Percentiles rank a stretch among this genome's conserved stretches.
Conservation (phyloP, 2,888 invertebrate species). For the Oxystoma pomonae region DNA sequence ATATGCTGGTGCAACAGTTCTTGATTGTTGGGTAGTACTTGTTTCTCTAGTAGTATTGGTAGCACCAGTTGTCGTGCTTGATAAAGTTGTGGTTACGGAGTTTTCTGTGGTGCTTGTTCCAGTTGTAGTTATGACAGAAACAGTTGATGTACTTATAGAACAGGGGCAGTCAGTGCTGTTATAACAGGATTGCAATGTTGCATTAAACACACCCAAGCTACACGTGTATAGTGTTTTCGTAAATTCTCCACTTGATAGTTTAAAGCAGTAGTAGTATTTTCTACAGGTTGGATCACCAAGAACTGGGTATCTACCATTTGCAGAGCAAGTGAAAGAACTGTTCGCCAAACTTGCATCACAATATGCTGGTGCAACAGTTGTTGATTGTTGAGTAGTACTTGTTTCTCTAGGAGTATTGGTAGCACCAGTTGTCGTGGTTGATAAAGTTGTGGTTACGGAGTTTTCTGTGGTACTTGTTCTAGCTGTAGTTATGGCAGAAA, state of each 20-base stretch:
- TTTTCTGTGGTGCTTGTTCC: background rate
- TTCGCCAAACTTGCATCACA: too few species aligned
- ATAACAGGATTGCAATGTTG: background rate
- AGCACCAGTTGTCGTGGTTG: constrained; percentile 27
- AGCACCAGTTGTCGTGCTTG: constrained; percentile 27
- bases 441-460: constrained; percentile 19
- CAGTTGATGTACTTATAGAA: constrained; percentile 4
- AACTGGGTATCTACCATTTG: constrained; percentile 16
- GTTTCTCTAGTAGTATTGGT: too few species aligned
- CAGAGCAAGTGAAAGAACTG: constrained; percentile 10
- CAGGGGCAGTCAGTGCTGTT: background rate
- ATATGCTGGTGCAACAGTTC: too few species aligned
- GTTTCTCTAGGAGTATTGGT: too few species aligned
- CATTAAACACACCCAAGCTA: background rate
- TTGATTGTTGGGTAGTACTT: too few species aligned
- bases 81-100: constrained; percentile 19
- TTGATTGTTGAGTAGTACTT: too few species aligned
- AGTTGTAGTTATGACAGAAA: background rate
- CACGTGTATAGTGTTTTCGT: background rate
- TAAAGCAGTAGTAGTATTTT: constrained; percentile 22
- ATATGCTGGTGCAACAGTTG: too few species aligned
- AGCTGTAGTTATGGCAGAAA: too few species aligned
- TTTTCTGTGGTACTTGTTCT: background rate
- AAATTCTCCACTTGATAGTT: constrained; percentile 6
- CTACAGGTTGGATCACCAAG: constrained; percentile 21